Base-by-base conservation (phyloP, 2,113 vertebrate genomes). In the Microcebus griseorufus region DNA sequence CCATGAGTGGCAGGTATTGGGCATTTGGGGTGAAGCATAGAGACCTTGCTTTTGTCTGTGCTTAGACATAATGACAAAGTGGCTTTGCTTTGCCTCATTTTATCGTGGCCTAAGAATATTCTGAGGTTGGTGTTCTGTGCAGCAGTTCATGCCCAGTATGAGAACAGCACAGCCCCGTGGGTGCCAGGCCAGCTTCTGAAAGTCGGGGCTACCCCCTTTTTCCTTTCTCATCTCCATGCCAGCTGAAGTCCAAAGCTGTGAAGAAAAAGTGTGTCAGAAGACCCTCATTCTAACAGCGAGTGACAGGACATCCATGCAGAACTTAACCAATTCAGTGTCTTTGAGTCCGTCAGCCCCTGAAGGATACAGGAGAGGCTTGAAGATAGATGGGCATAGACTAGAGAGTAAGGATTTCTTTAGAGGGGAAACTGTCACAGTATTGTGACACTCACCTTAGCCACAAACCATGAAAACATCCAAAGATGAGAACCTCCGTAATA, bases 111-210 rank as follows among this genome's bases (percentile, higher is more conserved):
- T 58, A 16, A 0, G 60, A n/a, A 51, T 14, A 13, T 39, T 14
- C 37, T 73, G 32, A 55, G 8, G 42, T 2, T 18, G 37, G 3
- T 9, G 2, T 27, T 81, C 58, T 67, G 29, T 73, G 37, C 37
- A 27, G 17, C 9, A 62, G 67, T 48, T 17, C 16, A 18, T 8
- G 25, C 34, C 48, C 53, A 22, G 5, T 16, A 29, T 14, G 18
- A 37, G 32, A 70, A 9, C 9, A 29, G 22, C 20, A 51, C 0
- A 0, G 37, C 37, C 5, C 22, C 70, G 9, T 14, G 20, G 48
- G 55, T 39, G 45, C 48, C 37, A 89, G 60, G 48, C 51, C 3
- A 60, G 2, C 89, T 81, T 88, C 75, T n/a, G 17, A 51, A 75
- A 32, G 29, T 37, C 4, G 6, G 10, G 11, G 51, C 20, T 65